These are phyloP conservation scores for Tupaia tana DNA, from an alignment of 2,113 vertebrate genomes.

Conservation along the genomic window DNA sequence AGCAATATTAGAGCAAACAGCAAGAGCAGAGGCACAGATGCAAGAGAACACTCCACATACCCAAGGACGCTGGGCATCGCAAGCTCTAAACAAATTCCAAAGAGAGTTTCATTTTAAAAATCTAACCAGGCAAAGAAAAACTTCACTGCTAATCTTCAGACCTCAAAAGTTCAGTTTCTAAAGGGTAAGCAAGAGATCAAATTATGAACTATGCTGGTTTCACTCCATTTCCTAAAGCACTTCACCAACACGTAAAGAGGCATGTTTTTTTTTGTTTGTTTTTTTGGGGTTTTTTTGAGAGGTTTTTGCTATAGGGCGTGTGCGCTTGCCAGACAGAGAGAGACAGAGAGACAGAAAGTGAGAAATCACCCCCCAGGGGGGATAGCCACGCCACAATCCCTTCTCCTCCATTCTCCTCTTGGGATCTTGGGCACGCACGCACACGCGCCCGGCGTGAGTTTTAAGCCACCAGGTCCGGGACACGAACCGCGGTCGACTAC, in stretches of 20 bases:
- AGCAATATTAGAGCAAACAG: background rate
- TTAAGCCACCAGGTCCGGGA: no score
- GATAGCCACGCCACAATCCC: no score
- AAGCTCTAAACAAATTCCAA: constrained; percentile 19
- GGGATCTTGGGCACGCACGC: no score
- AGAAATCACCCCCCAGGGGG: no score
- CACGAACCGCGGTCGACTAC: no score
- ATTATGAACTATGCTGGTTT: constrained; percentile 2
- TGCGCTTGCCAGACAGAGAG: no score
- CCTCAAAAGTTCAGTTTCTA: background rate
- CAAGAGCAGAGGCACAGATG: background rate
- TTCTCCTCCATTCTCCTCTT: no score
- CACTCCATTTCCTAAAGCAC: constrained; percentile 40
- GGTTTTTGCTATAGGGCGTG: no score
- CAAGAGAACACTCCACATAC: background rate
- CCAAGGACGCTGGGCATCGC: background rate
- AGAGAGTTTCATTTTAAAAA: background rate
- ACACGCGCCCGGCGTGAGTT: no score
- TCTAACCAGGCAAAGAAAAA: constrained; percentile 29
- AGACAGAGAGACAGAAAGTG: no score
- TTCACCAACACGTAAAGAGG: background rate
- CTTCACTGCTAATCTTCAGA: background rate
- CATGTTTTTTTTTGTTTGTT: no score
- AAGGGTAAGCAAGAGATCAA: background rate
- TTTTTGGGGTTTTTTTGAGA: no score